phyloP scores from a whole-genome alignment of 2,888 invertebrate species.

The Erannis defoliaria region DNA sequence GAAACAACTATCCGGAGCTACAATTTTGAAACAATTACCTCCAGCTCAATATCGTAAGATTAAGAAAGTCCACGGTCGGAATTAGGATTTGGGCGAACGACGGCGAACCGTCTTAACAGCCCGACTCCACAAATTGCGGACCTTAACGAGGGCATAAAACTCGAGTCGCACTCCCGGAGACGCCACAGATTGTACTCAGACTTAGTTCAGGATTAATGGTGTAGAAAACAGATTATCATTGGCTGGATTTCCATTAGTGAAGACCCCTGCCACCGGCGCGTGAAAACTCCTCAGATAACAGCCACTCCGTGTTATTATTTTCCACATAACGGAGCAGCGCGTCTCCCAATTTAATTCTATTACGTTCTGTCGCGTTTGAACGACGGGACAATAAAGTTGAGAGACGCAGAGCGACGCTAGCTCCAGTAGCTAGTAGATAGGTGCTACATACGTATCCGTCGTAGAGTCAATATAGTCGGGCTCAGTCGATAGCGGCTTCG shows the following conservation, averaged over 20 bases:
- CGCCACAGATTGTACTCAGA: conserved; percentile 85
- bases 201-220: conserved; percentile 87
- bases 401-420: conserved; percentile 61
- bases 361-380: conserved; percentile 84
- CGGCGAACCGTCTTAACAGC: conserved; percentile 80
- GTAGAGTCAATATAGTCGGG: conserved; percentile 48
- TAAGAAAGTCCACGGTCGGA: conserved; percentile 85
- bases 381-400: conserved; percentile 83
- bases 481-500: conserved; percentile 50
- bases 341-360: conserved; percentile 85
- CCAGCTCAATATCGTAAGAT: conserved; percentile 84
- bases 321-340: conserved; percentile 83
- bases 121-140: conserved; percentile 86
- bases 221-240: conserved; percentile 88
- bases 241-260: conserved; percentile 83
- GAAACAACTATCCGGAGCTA: conserved; percentile 66
- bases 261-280: conserved; percentile 85
- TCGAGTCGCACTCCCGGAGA: conserved; percentile 80
- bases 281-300: conserved; percentile 81
- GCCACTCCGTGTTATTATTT: conserved; percentile 84
- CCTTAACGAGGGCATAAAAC: conserved; percentile 86
- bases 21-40: conserved; percentile 86
- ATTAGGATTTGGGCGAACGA: conserved; percentile 82
- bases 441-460: conserved; percentile 27
- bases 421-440: conserved; percentile 9